phyloP scores from a whole-genome alignment of 2,113 vertebrate species.

The zebrafish (Danio rerio) region GRCz12tu NC_133196.1:30812001-30812500 shows the following conservation, averaged over 20 bases:
- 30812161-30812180: background rate
- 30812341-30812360: constrained; percentile 40
- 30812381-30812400: constrained; percentile 45
- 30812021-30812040: constrained; percentile 17
- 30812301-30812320: constrained; percentile 45
- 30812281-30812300: constrained; percentile 30
- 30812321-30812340: constrained; percentile 36
- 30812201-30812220: constrained; percentile 25
- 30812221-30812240: constrained; percentile 11
- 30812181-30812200: background rate
- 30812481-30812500: constrained; percentile 35
- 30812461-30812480: constrained; percentile 32
- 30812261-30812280: constrained; percentile 23
- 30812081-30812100: constrained; percentile 34
- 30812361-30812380: constrained; percentile 47
- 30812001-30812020: constrained; percentile 35
- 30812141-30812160: constrained; percentile 11
- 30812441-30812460: constrained; percentile 11
- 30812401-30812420: constrained; percentile 48
- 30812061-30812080: constrained; percentile 25
- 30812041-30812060: background rate
- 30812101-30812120: constrained; percentile 37
- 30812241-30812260: constrained; percentile 12
- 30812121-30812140: constrained; percentile 36
- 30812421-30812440: constrained; percentile 42